These are phyloP conservation scores for Ceratotherium simum DNA, from an alignment of 2,113 vertebrate species.

Conservation along the genomic window DNA sequence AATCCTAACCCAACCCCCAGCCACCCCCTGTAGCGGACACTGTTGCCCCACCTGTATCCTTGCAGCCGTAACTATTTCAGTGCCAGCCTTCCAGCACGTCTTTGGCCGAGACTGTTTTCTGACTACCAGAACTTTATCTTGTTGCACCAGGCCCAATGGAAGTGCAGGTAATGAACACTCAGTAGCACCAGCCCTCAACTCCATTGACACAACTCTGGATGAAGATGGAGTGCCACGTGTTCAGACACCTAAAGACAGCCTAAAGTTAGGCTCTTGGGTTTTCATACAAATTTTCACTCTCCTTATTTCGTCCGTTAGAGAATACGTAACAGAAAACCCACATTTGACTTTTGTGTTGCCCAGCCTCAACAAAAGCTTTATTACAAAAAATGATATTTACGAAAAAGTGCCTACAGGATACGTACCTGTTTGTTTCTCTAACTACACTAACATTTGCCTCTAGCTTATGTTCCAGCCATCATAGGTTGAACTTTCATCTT, in stretches of 20 bases:
- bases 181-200: background rate
- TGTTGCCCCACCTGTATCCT: fast-evolving
- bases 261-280: background rate
- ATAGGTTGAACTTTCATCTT: background rate
- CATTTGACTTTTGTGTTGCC: background rate
- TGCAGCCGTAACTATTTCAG: background rate
- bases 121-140: background rate
- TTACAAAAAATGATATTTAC: background rate
- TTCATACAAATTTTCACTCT: background rate
- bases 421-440: background rate
- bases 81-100: background rate
- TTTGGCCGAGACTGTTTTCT: background rate
- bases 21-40: no score
- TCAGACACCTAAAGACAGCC: background rate
- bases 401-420: background rate
- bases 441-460: no score
- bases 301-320: background rate
- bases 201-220: background rate
- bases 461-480: background rate
- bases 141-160: background rate
- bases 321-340: background rate
- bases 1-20: background rate
- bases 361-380: background rate
- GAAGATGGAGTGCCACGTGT: background rate
- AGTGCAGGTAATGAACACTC: background rate